Base-by-base conservation (phyloP, 2,113 vertebrate species). In the Seriola dumerili region DNA sequence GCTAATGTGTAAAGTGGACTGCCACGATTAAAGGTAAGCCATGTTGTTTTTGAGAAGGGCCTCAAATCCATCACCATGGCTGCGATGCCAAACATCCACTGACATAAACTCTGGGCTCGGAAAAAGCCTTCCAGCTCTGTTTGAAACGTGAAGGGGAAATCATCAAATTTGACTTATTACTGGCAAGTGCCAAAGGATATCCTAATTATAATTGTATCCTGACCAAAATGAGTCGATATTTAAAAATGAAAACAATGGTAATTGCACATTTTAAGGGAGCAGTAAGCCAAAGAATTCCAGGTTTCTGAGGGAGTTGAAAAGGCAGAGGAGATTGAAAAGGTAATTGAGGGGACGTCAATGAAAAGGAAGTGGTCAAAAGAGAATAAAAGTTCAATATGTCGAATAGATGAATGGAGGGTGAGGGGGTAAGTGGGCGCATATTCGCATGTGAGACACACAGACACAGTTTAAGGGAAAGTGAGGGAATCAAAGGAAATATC, bases 191-290 rank as follows among this genome's bases (percentile, higher is more conserved):
- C 73, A 89, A 88, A 84, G 85, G 87, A 93, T 84, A 73, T 87
- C 72, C 81, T 86, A 80, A 90, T 90, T 81, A 88, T 81, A 69
- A 88, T 90, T 86, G 84, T 86, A 88, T 84, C 90, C 88, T 86
- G 89, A 74, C 66, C 72, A 48, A 81, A 83, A 89, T 80, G 71
- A 40, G 68, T 55, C 25, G 55, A 88, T 88, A 81, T 88, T 88
- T 89, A 62, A 86, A 85, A 86, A 89, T 74, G 78, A 92, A 90
- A 88, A 88, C 84, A 88, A 32, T 29, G 21, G 66, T 86, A 91
- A 92, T 88, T 90, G 75, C 48, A 16, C 72, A 59, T 78, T 89
- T 84, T 66, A 36, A 59, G 23, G 65, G 67, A 61, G 61, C 14
- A 48, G 79, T 32, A 44, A 14, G 83, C 63, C 70, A 80, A 84